Evolutionary conservation across 2,113 vertebrate species (phyloP), one percentile per base, ranked within the genome.

Genomic region (Theropithecus gelada): DNA sequence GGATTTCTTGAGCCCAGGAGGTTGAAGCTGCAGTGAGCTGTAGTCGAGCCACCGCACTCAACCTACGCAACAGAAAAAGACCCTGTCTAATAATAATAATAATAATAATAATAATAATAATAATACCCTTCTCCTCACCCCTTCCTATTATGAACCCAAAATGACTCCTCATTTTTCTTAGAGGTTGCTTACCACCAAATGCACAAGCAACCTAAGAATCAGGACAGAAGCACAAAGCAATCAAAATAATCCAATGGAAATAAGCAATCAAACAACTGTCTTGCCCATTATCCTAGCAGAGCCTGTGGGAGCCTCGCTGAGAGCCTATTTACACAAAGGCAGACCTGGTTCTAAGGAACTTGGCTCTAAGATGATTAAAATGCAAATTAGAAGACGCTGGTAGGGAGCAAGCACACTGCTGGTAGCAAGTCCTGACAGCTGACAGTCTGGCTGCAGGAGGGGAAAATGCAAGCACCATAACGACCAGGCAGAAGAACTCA

Each of bases 191-290:
- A 88, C 30, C 88, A 90, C 50, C 59, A 88, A 96, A 82, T n/a
- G 55, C 55, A 72, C n/a, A 93, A 90, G 35, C 27, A 66, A 79
- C 25, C 40, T 76, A 80, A 82, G 68, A 96, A 66, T 6, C 30
- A 84, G 38, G 45, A 92, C 50, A 93, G 88, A 93, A 78, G 43
- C 80, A 64, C 45, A 85, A 81, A 96, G 40, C 75, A 84, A 97
- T 93, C 61, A 93, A 94, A 96, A 96, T 27, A 83, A 85, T 80
- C 87, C 84, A 78, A 78, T 96, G 38, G 61, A 94, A 93, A 93
- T 66, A 93, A 97, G 40, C 59, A 93, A 40, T 94, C 73, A 93
- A 87, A 89, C n/a, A 83, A 76, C 16, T 3, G 30, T 64, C 61
- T 68, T 38, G 57, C 32, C 7, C 76, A 57, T 96, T 95, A 96